phyloP scores from a whole-genome alignment of 2,888 invertebrate genomes.

The Cheilosia vulpina region DNA sequence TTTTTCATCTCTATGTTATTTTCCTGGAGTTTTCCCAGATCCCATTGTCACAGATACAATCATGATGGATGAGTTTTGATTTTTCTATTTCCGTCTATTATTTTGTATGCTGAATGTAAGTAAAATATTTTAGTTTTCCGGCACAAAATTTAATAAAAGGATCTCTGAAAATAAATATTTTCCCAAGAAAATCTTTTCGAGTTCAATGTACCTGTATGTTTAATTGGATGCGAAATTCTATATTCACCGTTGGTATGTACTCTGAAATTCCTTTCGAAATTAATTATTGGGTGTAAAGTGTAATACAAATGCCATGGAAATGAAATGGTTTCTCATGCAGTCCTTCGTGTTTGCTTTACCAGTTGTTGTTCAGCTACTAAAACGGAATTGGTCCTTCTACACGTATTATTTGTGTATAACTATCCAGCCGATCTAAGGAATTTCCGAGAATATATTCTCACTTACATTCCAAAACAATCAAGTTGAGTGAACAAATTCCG shows the following conservation, averaged over 20 bases:
- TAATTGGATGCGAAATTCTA: no score
- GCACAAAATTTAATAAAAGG: constrained; percentile 34
- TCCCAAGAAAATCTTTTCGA: background rate
- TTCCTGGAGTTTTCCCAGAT: constrained; percentile 35
- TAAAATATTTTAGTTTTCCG: constrained; percentile 35
- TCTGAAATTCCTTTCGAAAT: no score
- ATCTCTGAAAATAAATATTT: constrained; percentile 7
- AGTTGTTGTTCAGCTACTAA: no score
- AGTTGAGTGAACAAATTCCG: constrained; percentile 7
- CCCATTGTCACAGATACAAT: constrained; percentile 57
- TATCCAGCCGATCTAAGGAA: background rate
- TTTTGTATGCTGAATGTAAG: constrained; percentile 12
- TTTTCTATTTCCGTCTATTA: constrained; percentile 8
- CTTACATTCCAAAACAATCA: constrained; percentile 2
- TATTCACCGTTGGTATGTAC: background rate
- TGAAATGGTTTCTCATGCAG: no score
- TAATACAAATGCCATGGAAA: no score
- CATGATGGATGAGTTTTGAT: constrained; percentile 64
- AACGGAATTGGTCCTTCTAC: no score
- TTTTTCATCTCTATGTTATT: constrained; percentile 53
- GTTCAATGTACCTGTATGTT: background rate
- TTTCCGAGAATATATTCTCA: constrained; percentile 13
- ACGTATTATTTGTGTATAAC: no score
- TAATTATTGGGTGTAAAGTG: no score
- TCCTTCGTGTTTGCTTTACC: no score